Percentiles rank a stretch among this genome's conserved stretches.
phyloP scores from a whole-genome alignment of 2,797 vertebrate species.

The Bovichtus diacanthus region DNA sequence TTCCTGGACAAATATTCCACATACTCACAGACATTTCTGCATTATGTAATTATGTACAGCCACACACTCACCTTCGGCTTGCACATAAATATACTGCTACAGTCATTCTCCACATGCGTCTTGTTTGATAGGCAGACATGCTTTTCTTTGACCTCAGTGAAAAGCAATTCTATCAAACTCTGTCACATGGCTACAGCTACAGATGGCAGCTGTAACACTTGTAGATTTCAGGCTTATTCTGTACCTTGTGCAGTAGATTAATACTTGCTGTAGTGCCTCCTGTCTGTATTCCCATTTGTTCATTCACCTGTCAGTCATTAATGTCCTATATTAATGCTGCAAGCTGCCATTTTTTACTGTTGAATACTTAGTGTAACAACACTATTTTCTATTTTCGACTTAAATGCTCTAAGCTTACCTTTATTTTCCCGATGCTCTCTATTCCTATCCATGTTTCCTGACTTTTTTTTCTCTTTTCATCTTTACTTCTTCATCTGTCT shows the following conservation, averaged over 20 bases:
- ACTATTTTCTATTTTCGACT: slow-evolving; percentile 5
- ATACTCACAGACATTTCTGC: slow-evolving; percentile 11
- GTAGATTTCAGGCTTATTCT: slow-evolving; percentile 50
- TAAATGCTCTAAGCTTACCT: slow-evolving; percentile 2
- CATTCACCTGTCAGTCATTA: slow-evolving; percentile 75
- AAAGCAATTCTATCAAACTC: slow-evolving; percentile 80
- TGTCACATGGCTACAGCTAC: slow-evolving; percentile 59
- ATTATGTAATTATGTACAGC: slow-evolving; percentile 26
- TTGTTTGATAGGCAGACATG: slow-evolving; percentile 75
- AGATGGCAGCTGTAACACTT: slow-evolving; percentile 55
- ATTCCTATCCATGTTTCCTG: slow-evolving; percentile 35
- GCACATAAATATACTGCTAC: slow-evolving; percentile 52
- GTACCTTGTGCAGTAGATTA: slow-evolving; percentile 55
- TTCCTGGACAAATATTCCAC: slow-evolving; percentile 7
- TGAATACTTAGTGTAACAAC: neutral
- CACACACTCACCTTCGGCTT: slow-evolving; percentile 48
- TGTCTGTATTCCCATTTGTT: slow-evolving; percentile 74
- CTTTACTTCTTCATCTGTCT: slow-evolving; percentile 29
- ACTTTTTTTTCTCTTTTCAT: slow-evolving; percentile 47
- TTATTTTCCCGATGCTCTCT: slow-evolving; percentile 23
- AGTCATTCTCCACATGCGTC: slow-evolving; percentile 60
- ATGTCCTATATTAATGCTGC: slow-evolving; percentile 43
- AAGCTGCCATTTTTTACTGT: slow-evolving; percentile 6
- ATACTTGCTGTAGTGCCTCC: slow-evolving; percentile 69
- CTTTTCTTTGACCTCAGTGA: slow-evolving; percentile 72